phyloP scores from a whole-genome alignment of 1,140 invertebrate genomes.

The Scylla paramamosain region DNA sequence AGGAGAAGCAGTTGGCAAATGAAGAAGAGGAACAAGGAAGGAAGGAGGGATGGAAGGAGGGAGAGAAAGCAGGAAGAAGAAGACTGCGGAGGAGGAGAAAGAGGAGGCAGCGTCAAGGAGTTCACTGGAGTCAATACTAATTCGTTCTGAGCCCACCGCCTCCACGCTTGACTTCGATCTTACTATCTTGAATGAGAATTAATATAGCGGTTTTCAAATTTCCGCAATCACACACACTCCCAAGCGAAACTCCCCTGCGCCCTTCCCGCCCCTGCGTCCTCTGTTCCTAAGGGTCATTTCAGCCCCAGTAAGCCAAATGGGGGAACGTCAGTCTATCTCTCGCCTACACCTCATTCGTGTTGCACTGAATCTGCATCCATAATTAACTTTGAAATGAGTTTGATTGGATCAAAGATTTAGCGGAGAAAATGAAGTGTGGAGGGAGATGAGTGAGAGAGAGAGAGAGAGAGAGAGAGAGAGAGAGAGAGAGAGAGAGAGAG shows the following conservation, averaged over 20 bases:
- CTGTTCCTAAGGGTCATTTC: conserved; percentile 10
- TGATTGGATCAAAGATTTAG: conserved; percentile 74
- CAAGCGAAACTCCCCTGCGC: neutral
- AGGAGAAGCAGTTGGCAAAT: no score
- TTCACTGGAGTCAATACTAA: conserved; percentile 60
- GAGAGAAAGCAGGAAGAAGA: neutral
- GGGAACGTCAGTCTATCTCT: conserved; percentile 47
- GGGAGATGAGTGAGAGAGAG: neutral
- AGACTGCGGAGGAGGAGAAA: no score
- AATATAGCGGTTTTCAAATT: conserved; percentile 73
- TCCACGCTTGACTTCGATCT: conserved; percentile 64
- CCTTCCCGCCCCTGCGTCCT: neutral
- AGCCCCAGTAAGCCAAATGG: neutral
- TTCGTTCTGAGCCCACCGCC: conserved; percentile 46
- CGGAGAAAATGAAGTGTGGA: conserved; percentile 67
- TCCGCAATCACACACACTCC: conserved; percentile 19
- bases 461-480: neutral
- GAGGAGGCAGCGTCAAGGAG: neutral
- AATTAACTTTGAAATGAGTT: conserved; percentile 74
- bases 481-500: neutral
- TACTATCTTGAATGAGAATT: conserved; percentile 69
- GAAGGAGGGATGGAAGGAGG: neutral
- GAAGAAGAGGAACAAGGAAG: no score
- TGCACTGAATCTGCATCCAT: conserved; percentile 74
- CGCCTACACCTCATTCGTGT: conserved; percentile 63